Evolutionary conservation across 2,888 invertebrate genomes (phyloP).

Genomic region (Idaea dimidiata): DNA sequence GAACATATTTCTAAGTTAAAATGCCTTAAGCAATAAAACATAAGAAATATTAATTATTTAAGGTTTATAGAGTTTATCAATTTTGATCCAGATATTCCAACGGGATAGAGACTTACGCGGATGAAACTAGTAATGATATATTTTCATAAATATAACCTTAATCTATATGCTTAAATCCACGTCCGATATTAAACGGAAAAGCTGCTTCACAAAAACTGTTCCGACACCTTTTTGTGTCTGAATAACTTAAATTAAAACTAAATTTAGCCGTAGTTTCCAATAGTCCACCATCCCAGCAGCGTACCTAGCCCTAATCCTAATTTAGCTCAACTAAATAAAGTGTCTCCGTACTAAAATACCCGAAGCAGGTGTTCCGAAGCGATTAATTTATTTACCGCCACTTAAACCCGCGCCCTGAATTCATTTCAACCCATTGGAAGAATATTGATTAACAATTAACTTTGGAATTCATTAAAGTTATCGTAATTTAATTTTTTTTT

Average conservation of each 20-base stretch:
- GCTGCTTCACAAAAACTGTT: too few relatives aligned
- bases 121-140: too few relatives aligned
- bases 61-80: too few relatives aligned
- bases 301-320: background rate
- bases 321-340: background rate
- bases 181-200: too few relatives aligned
- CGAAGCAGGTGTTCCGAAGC: background rate
- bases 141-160: background rate
- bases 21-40: too few relatives aligned
- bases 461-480: background rate
- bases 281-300: background rate
- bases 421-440: background rate
- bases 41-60: too few relatives aligned
- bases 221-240: background rate
- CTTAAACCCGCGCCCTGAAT: background rate
- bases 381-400: background rate
- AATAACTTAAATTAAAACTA: background rate
- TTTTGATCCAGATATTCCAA: too few relatives aligned
- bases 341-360: background rate
- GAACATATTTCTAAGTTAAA: too few relatives aligned
- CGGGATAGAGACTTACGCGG: too few relatives aligned
- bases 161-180: background rate
- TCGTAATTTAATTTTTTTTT: background rate
- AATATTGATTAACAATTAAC: background rate
- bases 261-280: background rate